Evolutionary conservation across 1,140 invertebrate species (phyloP).

Genomic region (Megalonaias nervosa): DNA sequence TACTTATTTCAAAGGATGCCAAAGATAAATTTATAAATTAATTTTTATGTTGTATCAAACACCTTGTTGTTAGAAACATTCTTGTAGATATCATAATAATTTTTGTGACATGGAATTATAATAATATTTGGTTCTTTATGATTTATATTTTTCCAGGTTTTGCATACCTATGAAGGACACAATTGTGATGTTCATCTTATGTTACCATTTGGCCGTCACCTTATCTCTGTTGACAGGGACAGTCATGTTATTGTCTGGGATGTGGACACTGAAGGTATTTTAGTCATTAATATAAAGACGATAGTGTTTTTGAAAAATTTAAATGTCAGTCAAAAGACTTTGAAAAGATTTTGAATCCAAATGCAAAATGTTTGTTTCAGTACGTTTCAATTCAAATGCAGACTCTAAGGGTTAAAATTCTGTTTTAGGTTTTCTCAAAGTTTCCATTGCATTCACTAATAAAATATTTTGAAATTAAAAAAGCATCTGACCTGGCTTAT

Average conservation of each 20-base stretch:
- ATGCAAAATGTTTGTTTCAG: not conserved
- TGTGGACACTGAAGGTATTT: slow-evolving; percentile 80
- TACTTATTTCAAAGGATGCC: too few relatives aligned
- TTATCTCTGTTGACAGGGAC: slow-evolving; percentile 88
- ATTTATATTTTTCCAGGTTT: slow-evolving; percentile 73
- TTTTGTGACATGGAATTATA: not conserved
- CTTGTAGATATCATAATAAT: not conserved
- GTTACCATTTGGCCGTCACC: slow-evolving; percentile 88
- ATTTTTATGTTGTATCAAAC: not conserved
- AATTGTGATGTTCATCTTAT: slow-evolving; percentile 80
- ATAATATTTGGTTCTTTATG: not conserved
- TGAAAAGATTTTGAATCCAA: not conserved
- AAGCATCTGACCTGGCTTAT: too few relatives aligned
- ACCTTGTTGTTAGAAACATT: not conserved
- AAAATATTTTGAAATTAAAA: too few relatives aligned
- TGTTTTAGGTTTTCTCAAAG: not conserved
- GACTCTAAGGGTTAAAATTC: not conserved
- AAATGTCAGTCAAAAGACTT: too few relatives aligned
- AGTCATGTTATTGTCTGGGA: slow-evolving; percentile 90
- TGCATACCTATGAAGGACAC: slow-evolving; percentile 87
- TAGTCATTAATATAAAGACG: not conserved
- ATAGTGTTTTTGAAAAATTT: not conserved
- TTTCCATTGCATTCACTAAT: too few relatives aligned
- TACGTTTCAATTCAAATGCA: not conserved
- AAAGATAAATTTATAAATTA: too few relatives aligned